Evolutionary conservation across 2,113 vertebrate species (phyloP), one percentile per base, ranked within the genome.

Genomic region (Tachysurus fulvidraco): DNA sequence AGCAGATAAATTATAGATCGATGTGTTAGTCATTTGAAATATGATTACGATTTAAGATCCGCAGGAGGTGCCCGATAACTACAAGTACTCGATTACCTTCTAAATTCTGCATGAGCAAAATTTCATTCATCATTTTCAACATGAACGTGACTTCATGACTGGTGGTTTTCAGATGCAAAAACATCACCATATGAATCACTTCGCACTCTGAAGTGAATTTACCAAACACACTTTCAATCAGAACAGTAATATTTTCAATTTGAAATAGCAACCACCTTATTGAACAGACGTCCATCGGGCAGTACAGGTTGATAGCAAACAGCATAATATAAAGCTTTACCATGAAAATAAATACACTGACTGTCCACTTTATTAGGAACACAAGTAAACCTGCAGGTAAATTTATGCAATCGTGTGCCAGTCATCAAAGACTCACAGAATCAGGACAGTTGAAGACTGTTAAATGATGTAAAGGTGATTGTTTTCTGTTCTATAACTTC

Each of bases 101-200:
- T 67, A 80, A 62, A 52, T 65, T 87, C 44, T 50, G 60, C 74
- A 44, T 12, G 21, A 67, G 76, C 17, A 77, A 60, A 83, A 85
- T 79, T 71, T 81, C 46, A 50, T 62, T 73, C 64, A 81, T 88
- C 55, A 84, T 83, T 83, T 86, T 83, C 64, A 71, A 79, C 65
- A 44, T 36, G n/a, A 84, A 73, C n/a, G 64, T 8, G 28, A 46
- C 36, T n/a, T 21, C 60, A 46, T 86, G 71, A 86, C n/a, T 86
- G 71, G 46, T 17, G 19, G 23, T 57, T 64, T 84, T 30, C 55
- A 74, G 81, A 71, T 80, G 60, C 65, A 83, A 50, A 60, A 85
- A 71, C 14, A 30, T 73, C n/a, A 64, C 64, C 17, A 30, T 67
- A 90, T 86, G 52, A 84, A 88, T 90, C 81, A 89, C 41, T 54